A percentile compares a stretch with the other conserved stretches of the same genome.
These are phyloP conservation scores for Rhizoglyphus robini DNA, from an alignment of 1,140 invertebrate species.

Conservation along the genomic window DNA sequence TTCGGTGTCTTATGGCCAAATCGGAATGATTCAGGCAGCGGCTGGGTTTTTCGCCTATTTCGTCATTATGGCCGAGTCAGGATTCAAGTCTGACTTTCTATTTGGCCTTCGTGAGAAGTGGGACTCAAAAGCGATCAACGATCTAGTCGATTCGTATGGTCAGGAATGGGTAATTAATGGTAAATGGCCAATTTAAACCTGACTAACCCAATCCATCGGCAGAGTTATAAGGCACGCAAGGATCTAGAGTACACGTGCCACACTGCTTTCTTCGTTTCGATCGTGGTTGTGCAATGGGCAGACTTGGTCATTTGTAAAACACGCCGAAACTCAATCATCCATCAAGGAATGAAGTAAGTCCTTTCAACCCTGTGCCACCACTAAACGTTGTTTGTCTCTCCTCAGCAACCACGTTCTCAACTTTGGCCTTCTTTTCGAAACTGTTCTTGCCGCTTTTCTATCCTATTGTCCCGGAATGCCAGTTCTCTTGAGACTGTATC, in stretches of 20 bases:
- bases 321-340: conserved; percentile 82
- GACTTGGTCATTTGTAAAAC: conserved; percentile 98
- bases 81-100: conserved; percentile 39
- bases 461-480: conserved; percentile 93
- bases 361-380: not conserved
- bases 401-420: conserved; percentile 77
- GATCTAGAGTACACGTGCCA: conserved; percentile 92
- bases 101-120: conserved; percentile 40
- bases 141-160: conserved; percentile 44
- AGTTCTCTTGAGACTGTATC: conserved; percentile 88
- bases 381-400: conserved; percentile 19
- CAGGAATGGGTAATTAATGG: conserved; percentile 40
- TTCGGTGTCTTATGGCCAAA: conserved; percentile 46
- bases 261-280: conserved; percentile 95
- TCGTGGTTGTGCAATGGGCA: conserved; percentile 96
- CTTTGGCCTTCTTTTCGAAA: conserved; percentile 87
- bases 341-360: conserved; percentile 79
- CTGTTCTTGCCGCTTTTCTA: conserved; percentile 76
- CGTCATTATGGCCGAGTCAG: conserved; percentile 46
- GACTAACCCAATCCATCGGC: too few relatives aligned
- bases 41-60: conserved; percentile 44
- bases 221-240: conserved; percentile 58
- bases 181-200: not conserved
- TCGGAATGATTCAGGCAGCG: conserved; percentile 40
- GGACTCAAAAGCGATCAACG: conserved; percentile 44